These are phyloP conservation scores for Spea bombifrons DNA, from an alignment of 2,113 vertebrate genomes.

Conservation along the genomic window DNA sequence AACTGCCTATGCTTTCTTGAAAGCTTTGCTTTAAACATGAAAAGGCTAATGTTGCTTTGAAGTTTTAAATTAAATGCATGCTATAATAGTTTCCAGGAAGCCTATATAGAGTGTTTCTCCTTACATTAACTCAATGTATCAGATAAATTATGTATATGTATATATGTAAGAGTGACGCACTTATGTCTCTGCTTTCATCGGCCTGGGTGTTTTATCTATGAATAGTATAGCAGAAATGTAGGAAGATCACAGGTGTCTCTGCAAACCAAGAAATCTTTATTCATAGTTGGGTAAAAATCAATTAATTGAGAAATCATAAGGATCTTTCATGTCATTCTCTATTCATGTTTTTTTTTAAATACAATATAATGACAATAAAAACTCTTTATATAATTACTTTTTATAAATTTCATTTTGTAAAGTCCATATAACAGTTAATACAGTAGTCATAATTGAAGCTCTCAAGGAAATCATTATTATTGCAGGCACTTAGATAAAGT, in stretches of 20 bases:
- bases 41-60: constrained; percentile 68
- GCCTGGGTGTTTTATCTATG: background rate
- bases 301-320: too few relatives aligned
- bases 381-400: too few relatives aligned
- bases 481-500: too few relatives aligned
- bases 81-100: constrained; percentile 52
- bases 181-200: background rate
- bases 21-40: constrained; percentile 63
- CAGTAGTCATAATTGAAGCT: too few relatives aligned
- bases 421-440: too few relatives aligned
- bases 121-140: background rate
- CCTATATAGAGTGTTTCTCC: constrained; percentile 33
- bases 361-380: too few relatives aligned
- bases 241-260: background rate
- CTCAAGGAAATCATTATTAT: too few relatives aligned
- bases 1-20: constrained; percentile 70
- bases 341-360: too few relatives aligned
- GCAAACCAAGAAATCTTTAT: background rate
- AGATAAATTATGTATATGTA: background rate
- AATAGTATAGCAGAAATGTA: background rate
- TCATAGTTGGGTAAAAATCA: too few relatives aligned
- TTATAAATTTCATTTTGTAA: too few relatives aligned
- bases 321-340: too few relatives aligned
- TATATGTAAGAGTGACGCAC: background rate
- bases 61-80: constrained; percentile 68